Evolutionary conservation across 2,888 invertebrate genomes (phyloP), one percentile per base, ranked within the genome.

Genomic region (Phengaris alcon): DNA sequence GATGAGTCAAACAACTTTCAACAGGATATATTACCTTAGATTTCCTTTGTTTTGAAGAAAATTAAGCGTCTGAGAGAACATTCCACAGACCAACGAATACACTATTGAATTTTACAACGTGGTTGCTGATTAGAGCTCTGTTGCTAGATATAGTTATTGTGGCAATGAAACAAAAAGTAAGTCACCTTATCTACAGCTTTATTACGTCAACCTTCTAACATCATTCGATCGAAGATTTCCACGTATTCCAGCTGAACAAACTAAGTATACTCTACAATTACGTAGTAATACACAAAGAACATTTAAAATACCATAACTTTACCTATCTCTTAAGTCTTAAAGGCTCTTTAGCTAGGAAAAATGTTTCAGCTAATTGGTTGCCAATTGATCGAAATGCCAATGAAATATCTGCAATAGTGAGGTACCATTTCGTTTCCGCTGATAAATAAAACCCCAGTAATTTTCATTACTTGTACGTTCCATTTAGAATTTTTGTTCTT

Each of bases 1-100:
- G 84, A 84, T 83, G 84, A 87, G 85, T 85, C 85, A 86, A 82
- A 80, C 84, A 84, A 90, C 92, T 92, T 92, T 92, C 92, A 87
- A 90, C 90, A 90, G 91, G 90, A 91, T 88, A 86, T 86, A 86
- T 86, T 81, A 83, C 75, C 54, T 76, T 74, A 77, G 77, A 75
- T 80, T 80, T 80, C 80, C 78, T 78, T 79, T 79, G 75, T 72
- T 76, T 78, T 79, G 77, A 79, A 80, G 82, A 79, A 82, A 75
- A 74, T 76, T 74, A 77, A 35, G 68, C 15, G 75, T 22, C 35
- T 44, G 12, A 35, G 12, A 44, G 12, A 9, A 64, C 35, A 35
- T 35, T 52, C 3, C 10, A 64, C 35, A 64, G 22, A 9, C 5
- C 35, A 13, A 13, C 35, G 35, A 6, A 12, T 12, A 15, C 64